These are phyloP conservation scores for Chymomyza fuscimana DNA, from an alignment of 2,888 invertebrate species.

Conservation along the genomic window DNA sequence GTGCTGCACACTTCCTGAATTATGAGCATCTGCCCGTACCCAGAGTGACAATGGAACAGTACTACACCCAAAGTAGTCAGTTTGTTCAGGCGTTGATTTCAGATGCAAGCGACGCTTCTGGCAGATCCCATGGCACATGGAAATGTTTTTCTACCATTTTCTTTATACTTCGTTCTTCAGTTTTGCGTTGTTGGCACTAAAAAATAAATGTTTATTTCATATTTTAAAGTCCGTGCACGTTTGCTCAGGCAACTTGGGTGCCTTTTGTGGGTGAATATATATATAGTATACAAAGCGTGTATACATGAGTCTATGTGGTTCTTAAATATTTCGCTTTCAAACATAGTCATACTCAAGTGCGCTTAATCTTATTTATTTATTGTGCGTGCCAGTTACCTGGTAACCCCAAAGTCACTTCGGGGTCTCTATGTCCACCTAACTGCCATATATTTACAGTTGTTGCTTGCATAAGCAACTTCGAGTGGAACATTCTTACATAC, in stretches of 20 bases:
- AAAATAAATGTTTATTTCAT: slow-evolving; percentile 70
- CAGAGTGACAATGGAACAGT: background rate
- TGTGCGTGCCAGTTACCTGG: slow-evolving; percentile 29
- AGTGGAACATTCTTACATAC: slow-evolving; percentile 14
- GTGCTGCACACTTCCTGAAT: slow-evolving; percentile 64
- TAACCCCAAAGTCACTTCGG: slow-evolving; percentile 2
- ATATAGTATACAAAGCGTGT: slow-evolving; percentile 9
- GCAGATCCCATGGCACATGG: slow-evolving; percentile 50
- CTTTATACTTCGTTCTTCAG: slow-evolving; percentile 3
- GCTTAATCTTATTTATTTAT: slow-evolving; percentile 74
- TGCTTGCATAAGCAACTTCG: slow-evolving; percentile 40
- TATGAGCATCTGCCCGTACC: slow-evolving; percentile 52
- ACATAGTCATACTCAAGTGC: slow-evolving; percentile 46
- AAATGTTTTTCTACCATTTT: slow-evolving; percentile 44
- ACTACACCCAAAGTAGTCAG: slow-evolving; percentile 34
- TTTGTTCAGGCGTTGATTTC: slow-evolving; percentile 53
- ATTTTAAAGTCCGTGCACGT: slow-evolving; percentile 65
- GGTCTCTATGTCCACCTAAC: background rate
- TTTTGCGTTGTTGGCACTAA: slow-evolving; percentile 20
- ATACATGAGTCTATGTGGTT: slow-evolving; percentile 10
- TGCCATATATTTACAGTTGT: slow-evolving; percentile 33
- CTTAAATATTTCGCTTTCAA: slow-evolving; percentile 42
- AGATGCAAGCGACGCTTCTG: slow-evolving; percentile 40
- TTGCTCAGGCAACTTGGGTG: slow-evolving; percentile 17
- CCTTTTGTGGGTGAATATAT: slow-evolving; percentile 27